Base-by-base conservation (phyloP, 2,888 invertebrate genomes). In the Sycophila texana region DNA sequence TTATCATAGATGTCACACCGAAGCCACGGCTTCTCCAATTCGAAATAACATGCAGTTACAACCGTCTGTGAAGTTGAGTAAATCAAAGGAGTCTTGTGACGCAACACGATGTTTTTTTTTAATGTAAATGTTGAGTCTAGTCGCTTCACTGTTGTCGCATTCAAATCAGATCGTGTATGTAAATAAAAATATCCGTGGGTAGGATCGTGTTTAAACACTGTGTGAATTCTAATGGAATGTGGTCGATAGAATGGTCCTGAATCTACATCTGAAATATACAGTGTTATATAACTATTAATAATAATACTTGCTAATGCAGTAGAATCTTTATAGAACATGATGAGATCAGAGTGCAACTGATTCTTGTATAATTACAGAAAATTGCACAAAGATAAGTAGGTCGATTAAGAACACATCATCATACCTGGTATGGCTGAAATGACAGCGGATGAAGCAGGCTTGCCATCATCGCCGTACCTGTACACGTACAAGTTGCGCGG, bases 161-260 rank as follows among this genome's bases (percentile, higher is more conserved):
- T 49, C 12, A n/a, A 26, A 0, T 39, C 39, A 13, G 73, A 53
- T 53, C 58, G 61, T 0, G 60, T 1, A 10, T 80, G 74, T 16
- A 77, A 2, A 13, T 71, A 71, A 20, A 74, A 77, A 20, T 61
- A 80, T n/a, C 77, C 80, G 0, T 20, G 20, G 1, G 51, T 4
- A 1, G 71, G 20, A 20, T 74, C 26, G 55, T 74, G 39, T 10
- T 30, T 13, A 14, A 53, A 47, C 0, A 71, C 16, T 2, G 58
- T 26, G 55, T 80, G 65, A 1, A 80, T 13, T 13, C 61, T 30
- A 2, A 80, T 61, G 3, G 80, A 74, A 4, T 71, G 67, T 0
- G 74, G 53, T 39, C 22, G 49, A 49, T 77, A 80, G 13, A 70
- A 77, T 22, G 76, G 63, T 16, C 65, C 2, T 14, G 66, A 71